phyloP scores from a whole-genome alignment of 2,113 vertebrate species.

The Oreochromis niloticus region DNA sequence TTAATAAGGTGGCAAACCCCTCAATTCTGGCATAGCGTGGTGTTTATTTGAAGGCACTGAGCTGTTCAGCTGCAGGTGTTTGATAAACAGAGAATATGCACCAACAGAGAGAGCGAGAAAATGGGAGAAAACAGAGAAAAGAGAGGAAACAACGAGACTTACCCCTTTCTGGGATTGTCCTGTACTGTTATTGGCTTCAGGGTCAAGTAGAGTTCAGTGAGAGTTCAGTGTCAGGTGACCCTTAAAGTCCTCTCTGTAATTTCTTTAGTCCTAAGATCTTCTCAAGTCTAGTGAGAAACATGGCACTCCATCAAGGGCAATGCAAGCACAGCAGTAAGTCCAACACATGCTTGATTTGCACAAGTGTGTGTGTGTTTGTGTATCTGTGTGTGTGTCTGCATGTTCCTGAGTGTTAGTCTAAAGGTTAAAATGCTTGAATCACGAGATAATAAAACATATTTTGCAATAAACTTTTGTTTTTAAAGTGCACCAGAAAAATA shows the following conservation, averaged over 20 bases:
- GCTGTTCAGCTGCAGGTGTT: neutral
- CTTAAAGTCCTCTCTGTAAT: neutral
- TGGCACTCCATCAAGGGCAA: neutral
- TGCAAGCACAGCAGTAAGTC: neutral
- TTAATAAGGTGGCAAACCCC: constrained; percentile 14
- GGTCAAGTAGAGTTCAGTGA: constrained; percentile 29
- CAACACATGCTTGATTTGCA: neutral
- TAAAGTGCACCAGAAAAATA: neutral
- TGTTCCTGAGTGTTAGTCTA: neutral
- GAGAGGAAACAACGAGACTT: neutral
- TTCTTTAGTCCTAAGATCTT: neutral
- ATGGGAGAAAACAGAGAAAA: neutral
- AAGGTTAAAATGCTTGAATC: neutral
- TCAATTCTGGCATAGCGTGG: neutral
- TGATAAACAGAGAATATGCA: neutral
- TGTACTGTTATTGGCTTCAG: neutral
- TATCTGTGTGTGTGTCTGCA: neutral
- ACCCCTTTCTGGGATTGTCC: neutral
- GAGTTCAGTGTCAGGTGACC: constrained; percentile 9
- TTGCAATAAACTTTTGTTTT: neutral
- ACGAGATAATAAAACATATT: neutral
- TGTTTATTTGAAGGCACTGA: constrained; percentile 16
- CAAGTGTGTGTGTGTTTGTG: neutral
- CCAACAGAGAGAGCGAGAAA: neutral
- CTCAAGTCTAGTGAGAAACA: neutral